Conservation (phyloP, 2,888 invertebrate species). For the Eremobia ochroleuca region DNA sequence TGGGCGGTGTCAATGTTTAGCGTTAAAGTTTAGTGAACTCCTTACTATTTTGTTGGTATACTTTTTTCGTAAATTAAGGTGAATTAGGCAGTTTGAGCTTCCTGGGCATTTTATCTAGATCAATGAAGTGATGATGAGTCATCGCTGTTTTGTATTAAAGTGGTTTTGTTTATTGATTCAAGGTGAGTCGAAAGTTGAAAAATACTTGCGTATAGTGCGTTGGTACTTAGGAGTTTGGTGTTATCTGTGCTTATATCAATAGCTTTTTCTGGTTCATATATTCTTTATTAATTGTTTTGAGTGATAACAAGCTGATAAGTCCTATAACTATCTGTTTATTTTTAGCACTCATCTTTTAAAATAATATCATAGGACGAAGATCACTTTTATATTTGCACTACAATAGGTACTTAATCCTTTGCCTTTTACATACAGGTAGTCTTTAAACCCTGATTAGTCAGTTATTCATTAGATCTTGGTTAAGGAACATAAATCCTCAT, state of each 20-base stretch:
- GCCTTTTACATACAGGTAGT: background rate
- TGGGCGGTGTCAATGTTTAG: constrained; percentile 73
- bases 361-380: background rate
- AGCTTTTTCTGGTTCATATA: background rate
- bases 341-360: background rate
- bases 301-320: no score
- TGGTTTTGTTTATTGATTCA: constrained; percentile 42
- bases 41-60: constrained; percentile 27
- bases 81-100: constrained; percentile 37
- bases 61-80: constrained; percentile 50
- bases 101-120: constrained; percentile 41
- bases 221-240: background rate
- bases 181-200: constrained; percentile 17
- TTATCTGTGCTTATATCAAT: background rate
- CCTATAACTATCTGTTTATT: background rate
- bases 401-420: background rate
- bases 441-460: background rate
- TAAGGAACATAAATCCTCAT: background rate
- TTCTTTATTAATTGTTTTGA: background rate
- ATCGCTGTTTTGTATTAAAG: constrained; percentile 5
- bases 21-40: constrained; percentile 65
- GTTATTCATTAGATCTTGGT: background rate
- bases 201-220: background rate
- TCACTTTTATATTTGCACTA: background rate
- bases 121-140: constrained; percentile 43